phyloP scores from a whole-genome alignment of 35 echinoderm and acorn worm species.

The Heliocidaris tuberculata region DNA sequence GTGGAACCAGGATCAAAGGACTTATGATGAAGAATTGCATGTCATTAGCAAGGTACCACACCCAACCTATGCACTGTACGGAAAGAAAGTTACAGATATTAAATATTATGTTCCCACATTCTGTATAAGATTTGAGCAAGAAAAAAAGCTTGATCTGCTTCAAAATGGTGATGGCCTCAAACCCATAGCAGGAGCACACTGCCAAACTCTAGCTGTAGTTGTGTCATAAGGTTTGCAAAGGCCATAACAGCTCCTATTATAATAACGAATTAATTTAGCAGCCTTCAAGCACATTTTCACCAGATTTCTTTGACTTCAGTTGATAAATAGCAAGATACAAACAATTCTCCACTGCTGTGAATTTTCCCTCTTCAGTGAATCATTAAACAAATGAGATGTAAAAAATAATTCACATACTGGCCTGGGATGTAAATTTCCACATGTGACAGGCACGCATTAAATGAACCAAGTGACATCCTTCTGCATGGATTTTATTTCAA shows the following conservation, averaged over 20 bases:
- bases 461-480: no score
- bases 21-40: constrained; percentile 94
- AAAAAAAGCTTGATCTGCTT: background rate
- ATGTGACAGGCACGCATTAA: no score
- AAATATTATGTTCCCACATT: background rate
- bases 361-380: no score
- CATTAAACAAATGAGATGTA: no score
- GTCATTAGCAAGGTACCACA: constrained; percentile 90
- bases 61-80: constrained; percentile 84
- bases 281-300: no score
- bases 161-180: background rate
- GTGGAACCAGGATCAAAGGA: constrained; percentile 64
- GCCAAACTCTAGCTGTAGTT: background rate
- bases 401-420: no score
- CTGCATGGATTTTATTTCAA: no score
- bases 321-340: no score
- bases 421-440: no score
- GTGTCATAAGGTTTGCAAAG: background rate
- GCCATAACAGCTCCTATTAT: background rate
- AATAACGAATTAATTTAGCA: no score
- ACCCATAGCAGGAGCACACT: background rate
- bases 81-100: background rate
- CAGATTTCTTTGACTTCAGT: no score
- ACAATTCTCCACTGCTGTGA: no score
- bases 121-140: background rate